A percentile compares a stretch with the other conserved stretches of the same genome.
phyloP scores from a whole-genome alignment of 2,113 vertebrate genomes.

The Gasterosteus nipponicus region DNA sequence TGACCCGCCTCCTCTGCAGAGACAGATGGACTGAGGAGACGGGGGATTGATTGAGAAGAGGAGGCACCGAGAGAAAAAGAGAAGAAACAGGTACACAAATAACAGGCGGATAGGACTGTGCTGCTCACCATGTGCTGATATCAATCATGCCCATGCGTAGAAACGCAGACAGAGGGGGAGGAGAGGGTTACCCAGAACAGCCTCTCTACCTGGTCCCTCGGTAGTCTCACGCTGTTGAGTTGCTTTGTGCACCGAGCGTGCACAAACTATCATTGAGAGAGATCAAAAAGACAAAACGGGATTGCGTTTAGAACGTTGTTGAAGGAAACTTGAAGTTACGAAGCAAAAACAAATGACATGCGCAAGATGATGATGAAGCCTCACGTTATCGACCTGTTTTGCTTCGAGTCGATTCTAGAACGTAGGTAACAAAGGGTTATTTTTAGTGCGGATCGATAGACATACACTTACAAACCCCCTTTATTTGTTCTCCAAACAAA shows the following conservation, averaged over 20 bases:
- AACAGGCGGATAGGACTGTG: constrained; percentile 33
- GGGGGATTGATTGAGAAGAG: constrained; percentile 25
- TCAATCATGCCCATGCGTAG: constrained; percentile 48
- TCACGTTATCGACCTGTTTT: constrained; percentile 31
- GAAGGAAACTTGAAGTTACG: constrained; percentile 27
- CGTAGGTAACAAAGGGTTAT: constrained; percentile 25
- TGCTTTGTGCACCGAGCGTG: too few relatives aligned
- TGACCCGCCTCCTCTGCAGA: constrained; percentile 40
- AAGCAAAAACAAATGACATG: constrained; percentile 41
- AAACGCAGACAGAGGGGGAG: constrained; percentile 19
- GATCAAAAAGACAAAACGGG: neutral
- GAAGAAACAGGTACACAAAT: constrained; percentile 58
- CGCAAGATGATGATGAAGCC: constrained; percentile 34
- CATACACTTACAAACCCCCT: constrained; percentile 21
- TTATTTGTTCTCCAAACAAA: constrained; percentile 39
- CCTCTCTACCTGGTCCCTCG: constrained; percentile 20
- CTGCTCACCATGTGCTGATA: constrained; percentile 47
- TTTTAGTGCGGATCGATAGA: constrained; percentile 26
- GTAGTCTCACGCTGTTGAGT: neutral
- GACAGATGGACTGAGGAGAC: constrained; percentile 55
- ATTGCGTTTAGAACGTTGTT: constrained; percentile 4
- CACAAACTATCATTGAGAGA: neutral
- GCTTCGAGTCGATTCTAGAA: constrained; percentile 23
- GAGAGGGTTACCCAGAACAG: constrained; percentile 38
- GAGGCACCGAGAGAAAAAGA: constrained; percentile 18